Conservation (phyloP, 2,113 vertebrate species). For the Cyrtonyx montezumae region DNA sequence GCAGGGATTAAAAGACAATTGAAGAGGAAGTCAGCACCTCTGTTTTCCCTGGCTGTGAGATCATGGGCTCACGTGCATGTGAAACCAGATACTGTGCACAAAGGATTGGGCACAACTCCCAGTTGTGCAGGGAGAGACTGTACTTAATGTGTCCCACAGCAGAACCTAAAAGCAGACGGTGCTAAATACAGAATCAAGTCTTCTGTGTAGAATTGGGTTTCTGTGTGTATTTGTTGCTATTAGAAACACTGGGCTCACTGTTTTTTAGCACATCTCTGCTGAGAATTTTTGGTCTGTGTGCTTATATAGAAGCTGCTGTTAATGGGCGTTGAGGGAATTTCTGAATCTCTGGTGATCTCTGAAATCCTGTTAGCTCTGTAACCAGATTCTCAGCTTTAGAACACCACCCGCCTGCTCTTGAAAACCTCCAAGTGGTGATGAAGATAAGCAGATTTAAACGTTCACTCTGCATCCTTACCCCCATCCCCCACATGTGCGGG, state of each 20-base stretch:
- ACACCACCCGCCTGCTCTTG: neutral
- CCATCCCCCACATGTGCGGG: neutral
- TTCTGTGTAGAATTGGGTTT: neutral
- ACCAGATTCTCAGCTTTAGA: slow-evolving; percentile 51
- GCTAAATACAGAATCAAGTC: neutral
- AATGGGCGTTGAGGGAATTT: slow-evolving; percentile 13
- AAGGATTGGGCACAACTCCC: neutral
- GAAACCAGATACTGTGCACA: neutral
- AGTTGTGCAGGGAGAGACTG: fast-evolving
- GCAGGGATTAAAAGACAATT: neutral
- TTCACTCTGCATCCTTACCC: neutral
- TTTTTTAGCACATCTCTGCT: neutral
- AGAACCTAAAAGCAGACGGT: neutral
- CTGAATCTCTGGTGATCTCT: slow-evolving; percentile 40
- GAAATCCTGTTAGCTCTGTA: slow-evolving; percentile 61
- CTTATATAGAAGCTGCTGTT: neutral
- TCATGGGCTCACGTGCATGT: no score
- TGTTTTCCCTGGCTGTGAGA: neutral
- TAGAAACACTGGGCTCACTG: neutral
- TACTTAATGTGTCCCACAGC: neutral
- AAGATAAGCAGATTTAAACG: slow-evolving; percentile 60
- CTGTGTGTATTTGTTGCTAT: neutral
- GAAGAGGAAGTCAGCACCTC: neutral
- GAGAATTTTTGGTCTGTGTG: neutral
- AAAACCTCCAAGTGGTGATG: neutral